Conservation (phyloP, 2,797 vertebrate genomes). For the Enteromius viviparus region DNA sequence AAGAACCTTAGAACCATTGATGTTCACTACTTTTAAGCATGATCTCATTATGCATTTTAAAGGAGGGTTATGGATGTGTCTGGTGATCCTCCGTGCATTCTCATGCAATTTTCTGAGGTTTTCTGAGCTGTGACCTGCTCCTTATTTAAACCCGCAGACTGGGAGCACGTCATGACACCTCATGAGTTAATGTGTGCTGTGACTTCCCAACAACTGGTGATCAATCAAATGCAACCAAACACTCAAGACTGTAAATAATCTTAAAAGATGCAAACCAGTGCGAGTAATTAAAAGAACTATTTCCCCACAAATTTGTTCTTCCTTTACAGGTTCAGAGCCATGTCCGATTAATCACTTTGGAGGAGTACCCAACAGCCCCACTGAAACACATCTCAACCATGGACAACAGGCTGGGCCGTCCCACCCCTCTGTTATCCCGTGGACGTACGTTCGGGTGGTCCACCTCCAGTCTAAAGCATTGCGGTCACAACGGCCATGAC, state of each 20-base stretch:
- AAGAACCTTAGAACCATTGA: not conserved
- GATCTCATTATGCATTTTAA: slow-evolving; percentile 1
- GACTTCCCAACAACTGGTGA: not conserved
- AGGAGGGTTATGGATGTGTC: slow-evolving; percentile 12
- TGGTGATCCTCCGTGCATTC: slow-evolving; percentile 37
- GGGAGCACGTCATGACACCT: not conserved
- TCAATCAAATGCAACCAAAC: not conserved
- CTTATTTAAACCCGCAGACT: slow-evolving; percentile 21
- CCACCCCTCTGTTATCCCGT: slow-evolving; percentile 70
- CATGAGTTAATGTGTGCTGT: not conserved
- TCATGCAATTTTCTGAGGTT: slow-evolving; percentile 31
- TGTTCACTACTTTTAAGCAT: not conserved
- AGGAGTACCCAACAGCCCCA: not conserved
- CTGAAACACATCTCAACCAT: slow-evolving; percentile 54
- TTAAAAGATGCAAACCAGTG: not conserved
- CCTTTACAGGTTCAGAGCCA: slow-evolving; percentile 33
- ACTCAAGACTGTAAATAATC: not conserved
- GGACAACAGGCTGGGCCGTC: slow-evolving; percentile 69
- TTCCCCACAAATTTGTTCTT: not conserved
- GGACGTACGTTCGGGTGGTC: slow-evolving; percentile 65
- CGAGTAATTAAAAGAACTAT: not conserved
- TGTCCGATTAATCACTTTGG: not conserved
- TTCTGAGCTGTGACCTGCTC: not conserved
- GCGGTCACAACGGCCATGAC: slow-evolving; percentile 70
- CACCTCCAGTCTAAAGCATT: slow-evolving; percentile 64